Percentiles rank a stretch among this genome's conserved stretches.
These are phyloP conservation scores for Tonatia bakeri DNA, from an alignment of 2,113 vertebrate species.

Conservation along the genomic window DNA sequence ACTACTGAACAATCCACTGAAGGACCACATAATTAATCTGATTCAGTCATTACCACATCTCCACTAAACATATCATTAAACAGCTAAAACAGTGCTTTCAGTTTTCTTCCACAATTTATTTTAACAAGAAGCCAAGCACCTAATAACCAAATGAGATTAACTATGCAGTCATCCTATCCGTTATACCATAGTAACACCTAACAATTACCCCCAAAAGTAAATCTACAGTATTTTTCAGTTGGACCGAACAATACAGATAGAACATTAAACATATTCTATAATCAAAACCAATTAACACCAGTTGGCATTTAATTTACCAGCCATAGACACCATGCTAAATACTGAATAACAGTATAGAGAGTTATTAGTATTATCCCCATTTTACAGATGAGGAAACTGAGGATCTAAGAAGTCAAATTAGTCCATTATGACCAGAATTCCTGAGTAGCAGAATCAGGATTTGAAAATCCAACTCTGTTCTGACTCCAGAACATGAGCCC, in stretches of 20 bases:
- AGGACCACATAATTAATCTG: slow-evolving; percentile 61
- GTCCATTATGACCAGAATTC: not conserved
- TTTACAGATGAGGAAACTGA: slow-evolving; percentile 3
- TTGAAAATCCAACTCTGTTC: not conserved
- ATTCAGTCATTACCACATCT: slow-evolving; percentile 56
- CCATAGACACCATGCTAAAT: not conserved
- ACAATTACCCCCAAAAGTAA: not conserved
- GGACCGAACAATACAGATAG: not conserved
- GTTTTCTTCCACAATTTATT: slow-evolving; percentile 47
- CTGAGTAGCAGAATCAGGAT: not conserved
- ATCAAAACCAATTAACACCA: not conserved
- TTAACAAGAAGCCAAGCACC: slow-evolving; percentile 53
- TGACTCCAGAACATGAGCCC: not conserved
- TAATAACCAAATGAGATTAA: slow-evolving; percentile 53
- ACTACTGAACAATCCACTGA: slow-evolving; percentile 17
- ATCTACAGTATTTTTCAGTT: not conserved
- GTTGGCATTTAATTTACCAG: not conserved
- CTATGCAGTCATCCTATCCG: not conserved
- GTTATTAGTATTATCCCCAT: not conserved
- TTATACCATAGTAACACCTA: not conserved
- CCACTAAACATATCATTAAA: slow-evolving; percentile 66
- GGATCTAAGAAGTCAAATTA: not conserved
- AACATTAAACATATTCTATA: not conserved
- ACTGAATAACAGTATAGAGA: not conserved
- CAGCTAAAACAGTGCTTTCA: slow-evolving; percentile 35